Percentiles rank a stretch among this genome's conserved stretches.
Evolutionary conservation across 2,113 vertebrate species (phyloP).

Genomic region (Oophaga pumilio): DNA sequence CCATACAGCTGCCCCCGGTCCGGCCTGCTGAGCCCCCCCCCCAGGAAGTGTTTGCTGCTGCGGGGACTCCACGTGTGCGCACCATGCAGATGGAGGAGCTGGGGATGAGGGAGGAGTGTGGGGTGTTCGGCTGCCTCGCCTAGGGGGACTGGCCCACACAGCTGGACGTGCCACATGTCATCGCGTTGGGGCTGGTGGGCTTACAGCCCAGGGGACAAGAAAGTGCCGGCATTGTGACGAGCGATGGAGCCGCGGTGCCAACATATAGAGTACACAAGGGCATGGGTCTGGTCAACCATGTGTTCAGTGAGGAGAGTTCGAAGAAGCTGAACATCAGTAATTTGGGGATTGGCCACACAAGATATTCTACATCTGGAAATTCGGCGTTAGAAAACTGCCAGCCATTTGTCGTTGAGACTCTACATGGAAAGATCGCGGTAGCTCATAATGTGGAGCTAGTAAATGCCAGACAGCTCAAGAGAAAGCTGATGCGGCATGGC

Average conservation of each 20-base stretch:
- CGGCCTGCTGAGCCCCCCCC: background rate
- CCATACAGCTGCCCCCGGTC: background rate
- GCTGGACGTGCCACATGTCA: slow-evolving; percentile 90
- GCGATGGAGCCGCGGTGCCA: slow-evolving; percentile 85
- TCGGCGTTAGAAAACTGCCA: slow-evolving; percentile 98
- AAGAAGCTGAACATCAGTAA: slow-evolving; percentile 89
- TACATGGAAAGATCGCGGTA: slow-evolving; percentile 95
- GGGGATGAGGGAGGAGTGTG: slow-evolving; percentile 92
- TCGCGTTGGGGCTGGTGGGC: slow-evolving; percentile 89
- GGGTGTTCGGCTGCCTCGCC: slow-evolving; percentile 93
- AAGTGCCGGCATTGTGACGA: slow-evolving; percentile 94
- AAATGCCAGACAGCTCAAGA: slow-evolving; percentile 83
- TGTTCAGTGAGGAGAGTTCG: slow-evolving; percentile 88
- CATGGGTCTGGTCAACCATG: slow-evolving; percentile 91
- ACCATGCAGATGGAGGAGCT: slow-evolving; percentile 89
- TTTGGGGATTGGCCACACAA: slow-evolving; percentile 96
- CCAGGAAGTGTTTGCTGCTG: slow-evolving; percentile 19
- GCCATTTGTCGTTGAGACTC: slow-evolving; percentile 96
- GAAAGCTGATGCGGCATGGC: too few relatives aligned
- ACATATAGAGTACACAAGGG: slow-evolving; percentile 91
- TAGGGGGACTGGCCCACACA: slow-evolving; percentile 93
- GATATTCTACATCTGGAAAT: too few relatives aligned
- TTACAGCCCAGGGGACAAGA: slow-evolving; percentile 96
- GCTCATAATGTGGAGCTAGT: slow-evolving; percentile 96
- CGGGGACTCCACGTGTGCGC: slow-evolving; percentile 36